phyloP scores from a whole-genome alignment of 2,888 invertebrate species.

The Netelia virgata region DNA sequence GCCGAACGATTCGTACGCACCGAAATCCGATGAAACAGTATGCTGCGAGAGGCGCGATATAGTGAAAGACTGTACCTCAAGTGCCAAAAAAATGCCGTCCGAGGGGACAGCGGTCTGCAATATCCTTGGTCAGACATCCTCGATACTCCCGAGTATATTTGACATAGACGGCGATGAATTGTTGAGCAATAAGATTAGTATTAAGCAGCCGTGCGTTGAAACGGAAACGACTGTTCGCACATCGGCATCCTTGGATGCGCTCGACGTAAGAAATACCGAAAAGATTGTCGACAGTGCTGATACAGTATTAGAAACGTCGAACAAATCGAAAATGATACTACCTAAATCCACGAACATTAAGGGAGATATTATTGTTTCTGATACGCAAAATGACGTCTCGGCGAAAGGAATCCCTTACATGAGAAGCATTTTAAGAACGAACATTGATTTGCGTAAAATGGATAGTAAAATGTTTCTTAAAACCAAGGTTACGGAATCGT shows the following conservation, averaged over 20 bases:
- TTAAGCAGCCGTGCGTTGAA: neutral
- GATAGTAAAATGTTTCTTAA: neutral
- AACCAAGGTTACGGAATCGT: neutral
- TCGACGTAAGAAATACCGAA: neutral
- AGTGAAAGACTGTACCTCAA: neutral
- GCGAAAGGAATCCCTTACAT: slow-evolving; percentile 16
- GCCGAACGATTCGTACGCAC: slow-evolving; percentile 49
- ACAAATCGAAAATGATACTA: neutral
- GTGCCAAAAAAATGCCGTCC: neutral
- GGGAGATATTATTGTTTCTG: neutral
- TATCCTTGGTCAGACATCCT: neutral
- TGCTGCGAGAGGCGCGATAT: neutral
- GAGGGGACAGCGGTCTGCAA: neutral
- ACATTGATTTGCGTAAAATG: slow-evolving; percentile 36
- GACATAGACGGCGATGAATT: slow-evolving; percentile 65
- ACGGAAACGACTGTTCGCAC: neutral
- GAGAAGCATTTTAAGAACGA: slow-evolving; percentile 35
- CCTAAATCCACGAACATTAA: neutral
- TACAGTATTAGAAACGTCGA: slow-evolving; percentile 43
- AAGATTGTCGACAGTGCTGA: neutral
- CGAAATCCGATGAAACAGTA: slow-evolving; percentile 15
- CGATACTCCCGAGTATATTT: slow-evolving; percentile 59
- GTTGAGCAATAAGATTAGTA: slow-evolving; percentile 24
- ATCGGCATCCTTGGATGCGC: neutral
- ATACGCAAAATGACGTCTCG: neutral